Evolutionary conservation across 1,140 invertebrate species (phyloP).

Genomic region (Paraescarpia echinospica): DNA sequence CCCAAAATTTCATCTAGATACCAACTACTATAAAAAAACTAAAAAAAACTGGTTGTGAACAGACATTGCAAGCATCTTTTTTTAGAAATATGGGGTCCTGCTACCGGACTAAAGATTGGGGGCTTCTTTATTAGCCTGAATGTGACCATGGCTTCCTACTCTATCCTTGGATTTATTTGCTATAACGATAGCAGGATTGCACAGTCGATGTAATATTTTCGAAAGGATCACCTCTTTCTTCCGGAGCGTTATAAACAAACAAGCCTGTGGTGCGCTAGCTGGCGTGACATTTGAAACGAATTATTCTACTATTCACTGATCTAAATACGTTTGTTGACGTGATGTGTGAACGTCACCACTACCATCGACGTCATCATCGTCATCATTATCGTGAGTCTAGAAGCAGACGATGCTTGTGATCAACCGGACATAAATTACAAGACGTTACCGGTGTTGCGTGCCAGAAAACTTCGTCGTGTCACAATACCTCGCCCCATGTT

Average conservation of each 20-base stretch:
- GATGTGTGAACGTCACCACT: not conserved
- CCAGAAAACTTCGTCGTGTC: too few species aligned
- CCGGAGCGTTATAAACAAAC: not conserved
- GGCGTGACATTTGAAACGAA: not conserved
- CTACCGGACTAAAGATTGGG: too few species aligned
- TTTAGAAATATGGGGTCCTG: too few species aligned
- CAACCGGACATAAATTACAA: too few species aligned
- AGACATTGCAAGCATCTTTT: too few species aligned
- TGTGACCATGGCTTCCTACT: not conserved
- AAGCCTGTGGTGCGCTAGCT: too few species aligned
- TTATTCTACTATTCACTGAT: not conserved
- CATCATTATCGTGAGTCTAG: not conserved
- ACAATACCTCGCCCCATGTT: too few species aligned
- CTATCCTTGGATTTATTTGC: not conserved
- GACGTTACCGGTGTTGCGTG: too few species aligned
- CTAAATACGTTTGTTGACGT: not conserved
- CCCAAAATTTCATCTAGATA: too few species aligned
- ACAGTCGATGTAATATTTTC: not conserved
- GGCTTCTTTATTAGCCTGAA: too few species aligned
- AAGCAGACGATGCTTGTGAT: not conserved
- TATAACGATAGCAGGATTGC: not conserved
- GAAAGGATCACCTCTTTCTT: not conserved
- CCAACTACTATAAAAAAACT: too few species aligned
- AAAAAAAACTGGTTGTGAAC: too few species aligned
- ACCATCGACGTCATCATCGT: not conserved